phyloP scores from a whole-genome alignment of 2,113 vertebrate genomes.

The Brachyistius frenatus region DNA sequence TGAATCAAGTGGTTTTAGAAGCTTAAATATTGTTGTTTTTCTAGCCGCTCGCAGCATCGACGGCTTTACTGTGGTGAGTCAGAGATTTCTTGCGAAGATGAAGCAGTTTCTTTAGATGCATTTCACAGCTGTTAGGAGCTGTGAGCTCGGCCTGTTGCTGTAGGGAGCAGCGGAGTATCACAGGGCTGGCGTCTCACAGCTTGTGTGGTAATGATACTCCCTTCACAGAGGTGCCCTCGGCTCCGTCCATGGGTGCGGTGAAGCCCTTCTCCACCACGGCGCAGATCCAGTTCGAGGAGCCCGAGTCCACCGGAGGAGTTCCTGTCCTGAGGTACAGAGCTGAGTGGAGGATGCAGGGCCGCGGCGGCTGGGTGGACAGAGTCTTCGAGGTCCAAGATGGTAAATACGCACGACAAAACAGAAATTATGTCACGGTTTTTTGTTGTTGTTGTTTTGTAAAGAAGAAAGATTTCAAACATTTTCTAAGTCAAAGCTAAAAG shows the following conservation, averaged over 20 bases:
- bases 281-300: conserved; percentile 91
- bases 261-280: conserved; percentile 95
- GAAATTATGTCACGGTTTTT: background rate
- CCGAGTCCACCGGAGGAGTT: conserved; percentile 93
- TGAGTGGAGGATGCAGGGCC: conserved; percentile 87
- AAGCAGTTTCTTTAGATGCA: conserved; percentile 4
- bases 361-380: conserved; percentile 85
- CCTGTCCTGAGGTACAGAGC: conserved; percentile 93
- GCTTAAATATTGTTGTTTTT: conserved; percentile 4
- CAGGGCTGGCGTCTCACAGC: conserved; percentile 1
- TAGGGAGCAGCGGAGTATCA: conserved; percentile 28
- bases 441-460: too few relatives aligned
- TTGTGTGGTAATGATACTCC: conserved; percentile 26
- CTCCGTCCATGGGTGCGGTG: conserved; percentile 89
- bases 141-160: conserved; percentile 8
- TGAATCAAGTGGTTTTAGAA: background rate
- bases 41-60: background rate
- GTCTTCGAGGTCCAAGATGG: conserved; percentile 90
- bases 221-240: conserved; percentile 92
- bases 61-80: conserved; percentile 4
- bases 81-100: conserved; percentile 4
- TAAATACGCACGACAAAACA: conserved; percentile 67
- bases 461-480: too few relatives aligned
- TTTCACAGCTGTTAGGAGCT: conserved; percentile 20
- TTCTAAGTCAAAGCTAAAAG: too few relatives aligned